Percentiles rank a stretch among this genome's conserved stretches.
Conservation (phyloP, 2,888 invertebrate genomes). For the Zaprionus obscuricornis region DNA sequence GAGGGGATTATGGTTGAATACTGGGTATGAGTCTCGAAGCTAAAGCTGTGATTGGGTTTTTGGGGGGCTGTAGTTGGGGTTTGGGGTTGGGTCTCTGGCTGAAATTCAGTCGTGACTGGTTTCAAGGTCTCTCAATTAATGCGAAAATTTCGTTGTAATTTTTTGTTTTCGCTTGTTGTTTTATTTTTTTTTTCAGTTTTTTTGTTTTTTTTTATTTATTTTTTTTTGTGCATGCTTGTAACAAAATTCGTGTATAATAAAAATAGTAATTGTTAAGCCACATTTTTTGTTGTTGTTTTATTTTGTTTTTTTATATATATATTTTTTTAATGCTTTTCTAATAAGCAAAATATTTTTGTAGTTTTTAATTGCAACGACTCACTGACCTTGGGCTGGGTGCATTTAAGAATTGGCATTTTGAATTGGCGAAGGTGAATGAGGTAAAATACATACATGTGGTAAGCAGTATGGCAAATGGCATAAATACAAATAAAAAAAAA, state of each 20-base stretch:
- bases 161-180: slow-evolving; percentile 40
- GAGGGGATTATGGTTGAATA: slow-evolving; percentile 42
- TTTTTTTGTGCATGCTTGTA: slow-evolving; percentile 64
- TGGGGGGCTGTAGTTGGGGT: slow-evolving; percentile 21
- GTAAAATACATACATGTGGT: slow-evolving; percentile 3
- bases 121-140: slow-evolving; percentile 78
- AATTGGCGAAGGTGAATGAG: slow-evolving; percentile 21
- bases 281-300: slow-evolving; percentile 30
- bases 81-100: slow-evolving; percentile 63
- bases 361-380: slow-evolving; percentile 63
- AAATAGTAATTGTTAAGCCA: slow-evolving; percentile 69
- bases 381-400: slow-evolving; percentile 55
- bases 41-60: slow-evolving; percentile 6
- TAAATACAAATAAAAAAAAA: slow-evolving; percentile 11
- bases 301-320: slow-evolving; percentile 29
- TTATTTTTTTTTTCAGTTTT: slow-evolving; percentile 20
- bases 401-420: slow-evolving; percentile 54
- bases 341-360: slow-evolving; percentile 72
- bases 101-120: slow-evolving; percentile 76
- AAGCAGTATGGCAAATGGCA: slow-evolving; percentile 16
- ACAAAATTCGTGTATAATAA: slow-evolving; percentile 74
- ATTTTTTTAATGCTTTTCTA: slow-evolving; percentile 70
- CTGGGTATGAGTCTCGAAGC: slow-evolving; percentile 1
- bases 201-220: slow-evolving; percentile 8
- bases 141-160: slow-evolving; percentile 70